Conservation (phyloP, 2,113 vertebrate genomes). For the Poicephalus gulielmi region DNA sequence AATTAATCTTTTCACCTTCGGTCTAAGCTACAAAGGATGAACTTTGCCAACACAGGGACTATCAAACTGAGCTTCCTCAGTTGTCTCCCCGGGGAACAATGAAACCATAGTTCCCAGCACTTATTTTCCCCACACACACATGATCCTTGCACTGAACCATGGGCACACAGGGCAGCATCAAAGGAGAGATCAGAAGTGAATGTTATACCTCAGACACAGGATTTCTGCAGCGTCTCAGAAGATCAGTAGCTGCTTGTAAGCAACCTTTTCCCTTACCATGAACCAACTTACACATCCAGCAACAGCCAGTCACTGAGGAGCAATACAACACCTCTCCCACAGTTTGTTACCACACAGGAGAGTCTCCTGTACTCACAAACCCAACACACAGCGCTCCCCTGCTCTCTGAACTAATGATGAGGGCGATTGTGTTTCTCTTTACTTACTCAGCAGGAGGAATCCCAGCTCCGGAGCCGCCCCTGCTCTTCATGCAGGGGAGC, state of each 20-base stretch:
- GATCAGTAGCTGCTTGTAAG: background rate
- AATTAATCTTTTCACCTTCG: background rate
- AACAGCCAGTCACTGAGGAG: background rate
- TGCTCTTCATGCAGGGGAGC: background rate
- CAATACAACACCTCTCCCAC: background rate
- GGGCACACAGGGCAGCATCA: background rate
- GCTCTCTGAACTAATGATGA: background rate
- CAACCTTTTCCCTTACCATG: background rate
- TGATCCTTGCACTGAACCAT: background rate
- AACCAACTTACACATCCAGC: background rate
- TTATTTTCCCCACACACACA: background rate
- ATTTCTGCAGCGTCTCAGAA: background rate
- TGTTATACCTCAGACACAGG: background rate
- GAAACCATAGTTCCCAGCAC: background rate
- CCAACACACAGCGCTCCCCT: background rate
- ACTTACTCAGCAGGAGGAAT: background rate
- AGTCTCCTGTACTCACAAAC: background rate
- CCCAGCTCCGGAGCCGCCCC: background rate
- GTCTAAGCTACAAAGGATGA: background rate
- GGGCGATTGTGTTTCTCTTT: background rate
- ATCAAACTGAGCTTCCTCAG: background rate
- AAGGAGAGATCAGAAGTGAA: background rate
- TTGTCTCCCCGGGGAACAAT: background rate
- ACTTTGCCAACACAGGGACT: background rate
- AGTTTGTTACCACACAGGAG: background rate